Evolutionary conservation across 2,888 invertebrate species (phyloP), one percentile per base, ranked within the genome.

Genomic region (Clitarchus hookeri): DNA sequence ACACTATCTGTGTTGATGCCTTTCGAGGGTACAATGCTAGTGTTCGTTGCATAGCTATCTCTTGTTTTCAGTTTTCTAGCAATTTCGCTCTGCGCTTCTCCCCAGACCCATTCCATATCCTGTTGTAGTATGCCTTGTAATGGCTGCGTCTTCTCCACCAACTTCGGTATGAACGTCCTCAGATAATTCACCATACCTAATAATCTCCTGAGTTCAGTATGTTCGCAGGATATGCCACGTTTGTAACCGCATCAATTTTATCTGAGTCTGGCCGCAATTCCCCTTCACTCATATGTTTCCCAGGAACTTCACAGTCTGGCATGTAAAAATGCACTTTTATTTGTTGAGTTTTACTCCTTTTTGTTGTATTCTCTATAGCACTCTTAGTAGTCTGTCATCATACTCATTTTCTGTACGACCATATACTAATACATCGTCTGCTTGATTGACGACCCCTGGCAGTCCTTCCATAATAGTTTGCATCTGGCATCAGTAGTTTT

Each of bases 401-500:
- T 85, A 83, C 26, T 84, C 85, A 0, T 83, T 23, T 48, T 85
- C 44, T 13, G 36, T 84, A 19, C 53, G 26, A 8, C 83, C 85
- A 44, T 83, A 16, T n/a, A 65, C n/a, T 8, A 65, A n/a, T 65
- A 65, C 16, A 65, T 65, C 65, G 0, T 65, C 65, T 54, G 83
- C 83, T 23, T 85, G 85, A 48, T 44, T 44, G 26, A 85, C 11
- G 13, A 44, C 82, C 0, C 85, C 85, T 44, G 36, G 44, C 6
- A 83, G 48, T 44, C 83, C 83, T 25, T 48, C 87, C 86, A 87
- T 87, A 0, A 88, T 26, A 8, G 84, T 77, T 1, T 85, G 84
- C 85, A 88, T 88, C 85, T 86, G 85, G 26, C 84, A 48, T 84
- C 86, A 87, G 77, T 88, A 88, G 16, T 87, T 12, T 84, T 88